Conservation (phyloP, 1,140 invertebrate species). For the Agrypnia vestita region DNA sequence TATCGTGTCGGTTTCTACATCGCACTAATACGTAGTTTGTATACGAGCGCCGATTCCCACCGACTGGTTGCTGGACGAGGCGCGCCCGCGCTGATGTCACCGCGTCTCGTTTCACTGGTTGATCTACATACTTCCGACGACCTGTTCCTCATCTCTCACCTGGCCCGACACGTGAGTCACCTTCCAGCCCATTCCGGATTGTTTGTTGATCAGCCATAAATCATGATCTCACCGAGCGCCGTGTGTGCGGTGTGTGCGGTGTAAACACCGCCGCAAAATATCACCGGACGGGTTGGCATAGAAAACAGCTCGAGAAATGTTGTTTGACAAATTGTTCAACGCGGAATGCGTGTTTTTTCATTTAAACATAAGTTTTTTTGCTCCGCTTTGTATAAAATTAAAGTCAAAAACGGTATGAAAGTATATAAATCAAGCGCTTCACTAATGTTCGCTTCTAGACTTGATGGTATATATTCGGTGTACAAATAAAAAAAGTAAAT, state of each 20-base stretch:
- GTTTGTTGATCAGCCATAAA: conserved; percentile 38
- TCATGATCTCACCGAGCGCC: conserved; percentile 29
- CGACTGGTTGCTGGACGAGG: neutral
- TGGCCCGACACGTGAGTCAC: conserved; percentile 34
- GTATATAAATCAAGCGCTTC: neutral
- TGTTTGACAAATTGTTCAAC: conserved; percentile 10
- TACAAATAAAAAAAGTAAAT: too few species aligned
- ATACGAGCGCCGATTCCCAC: neutral
- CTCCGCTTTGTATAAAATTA: neutral
- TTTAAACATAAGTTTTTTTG: conserved; percentile 1
- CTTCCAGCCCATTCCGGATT: conserved; percentile 27
- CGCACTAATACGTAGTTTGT: too few species aligned
- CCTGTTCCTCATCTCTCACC: neutral
- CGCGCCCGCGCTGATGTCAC: conserved; percentile 37
- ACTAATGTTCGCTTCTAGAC: too few species aligned
- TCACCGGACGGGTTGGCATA: neutral
- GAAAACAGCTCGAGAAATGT: neutral
- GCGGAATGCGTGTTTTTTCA: neutral
- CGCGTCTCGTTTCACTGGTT: conserved; percentile 17
- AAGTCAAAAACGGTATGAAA: neutral
- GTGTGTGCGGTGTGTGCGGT: conserved; percentile 24
- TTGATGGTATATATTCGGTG: too few species aligned
- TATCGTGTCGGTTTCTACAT: too few species aligned
- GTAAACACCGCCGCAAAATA: conserved; percentile 7
- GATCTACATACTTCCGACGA: conserved; percentile 10